Base-by-base conservation (phyloP, 2,888 invertebrate species). In the Luffia ferchaultella region DNA sequence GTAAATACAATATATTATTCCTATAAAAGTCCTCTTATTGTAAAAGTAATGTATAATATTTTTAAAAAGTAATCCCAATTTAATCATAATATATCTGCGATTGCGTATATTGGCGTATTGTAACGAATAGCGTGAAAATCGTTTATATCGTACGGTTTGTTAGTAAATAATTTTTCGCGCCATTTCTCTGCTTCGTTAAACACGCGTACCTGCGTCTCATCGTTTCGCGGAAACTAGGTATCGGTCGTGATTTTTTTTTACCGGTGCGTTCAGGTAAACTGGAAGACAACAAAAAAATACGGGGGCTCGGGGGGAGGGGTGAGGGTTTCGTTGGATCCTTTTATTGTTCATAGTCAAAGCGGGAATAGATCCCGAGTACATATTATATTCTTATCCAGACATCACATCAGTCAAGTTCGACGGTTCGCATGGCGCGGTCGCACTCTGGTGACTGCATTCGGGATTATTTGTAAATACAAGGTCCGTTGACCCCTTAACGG, bases 381-480 rank as follows among this genome's bases (percentile, higher is more conserved):
- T n/a, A n/a, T 65, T 65, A 64, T 63, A 72, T 70, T 73, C 68
- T 77, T 83, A 62, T 65, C 70, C 66, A 63, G 64, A 72, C 76
- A 76, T 77, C 71, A 76, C 73, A 73, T 79, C 80, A 82, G 80
- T 82, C 69, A 73, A 67, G 71, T 70, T 76, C 75, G 63, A 71
- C 68, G 65, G 73, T 68, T 70, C 76, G 71, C 52, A 56, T 71
- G 68, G 72, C 61, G 65, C 74, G 70, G 74, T 74, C 71, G 70
- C 46, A n/a, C n/a, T 2, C 42, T 16, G 46, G 19, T 63, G 63
- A 58, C 57, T 63, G 57, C 55, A 56, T n/a, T n/a, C n/a, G n/a
- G n/a, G n/a, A n/a, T 55, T 54, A 52, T 58, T 53, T 53, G 50
- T 59, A 57, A 53, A 54, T 57, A 48, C 53, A 61, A 44, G 18